phyloP scores from a whole-genome alignment of 1,140 invertebrate species.

The Drosophila ironensis region DNA sequence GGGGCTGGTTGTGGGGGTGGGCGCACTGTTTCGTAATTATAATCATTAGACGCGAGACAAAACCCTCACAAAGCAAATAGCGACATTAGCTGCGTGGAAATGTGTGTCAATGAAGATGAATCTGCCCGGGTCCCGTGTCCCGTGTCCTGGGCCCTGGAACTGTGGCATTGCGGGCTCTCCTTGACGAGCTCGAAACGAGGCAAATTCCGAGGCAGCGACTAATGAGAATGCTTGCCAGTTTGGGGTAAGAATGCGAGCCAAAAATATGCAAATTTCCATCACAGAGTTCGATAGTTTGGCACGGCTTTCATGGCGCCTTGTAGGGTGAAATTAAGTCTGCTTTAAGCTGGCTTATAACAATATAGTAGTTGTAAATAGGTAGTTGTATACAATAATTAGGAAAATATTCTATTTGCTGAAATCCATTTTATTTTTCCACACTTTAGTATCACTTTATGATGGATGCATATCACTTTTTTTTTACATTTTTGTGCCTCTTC shows the following conservation, averaged over 20 bases:
- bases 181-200: background rate
- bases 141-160: background rate
- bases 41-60: slow-evolving; percentile 59
- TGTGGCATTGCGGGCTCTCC: slow-evolving; percentile 1
- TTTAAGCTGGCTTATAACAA: too few species aligned
- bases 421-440: slow-evolving; percentile 33
- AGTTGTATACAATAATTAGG: background rate
- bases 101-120: slow-evolving; percentile 57
- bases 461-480: slow-evolving; percentile 25
- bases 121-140: slow-evolving; percentile 12
- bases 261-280: slow-evolving; percentile 15
- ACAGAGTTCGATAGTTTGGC: slow-evolving; percentile 18
- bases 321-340: too few species aligned
- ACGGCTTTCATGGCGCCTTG: background rate
- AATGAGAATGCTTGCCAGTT: slow-evolving; percentile 19
- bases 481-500: slow-evolving; percentile 40
- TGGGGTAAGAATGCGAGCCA: background rate
- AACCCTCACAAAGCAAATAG: slow-evolving; percentile 56
- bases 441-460: slow-evolving; percentile 46
- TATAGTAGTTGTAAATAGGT: background rate
- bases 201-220: background rate
- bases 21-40: slow-evolving; percentile 56
- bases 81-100: slow-evolving; percentile 52
- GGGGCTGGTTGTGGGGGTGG: background rate
- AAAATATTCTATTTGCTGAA: background rate